Conservation (phyloP, 2,113 vertebrate species). For the Sinocyclocheilus anophthalmus region DNA sequence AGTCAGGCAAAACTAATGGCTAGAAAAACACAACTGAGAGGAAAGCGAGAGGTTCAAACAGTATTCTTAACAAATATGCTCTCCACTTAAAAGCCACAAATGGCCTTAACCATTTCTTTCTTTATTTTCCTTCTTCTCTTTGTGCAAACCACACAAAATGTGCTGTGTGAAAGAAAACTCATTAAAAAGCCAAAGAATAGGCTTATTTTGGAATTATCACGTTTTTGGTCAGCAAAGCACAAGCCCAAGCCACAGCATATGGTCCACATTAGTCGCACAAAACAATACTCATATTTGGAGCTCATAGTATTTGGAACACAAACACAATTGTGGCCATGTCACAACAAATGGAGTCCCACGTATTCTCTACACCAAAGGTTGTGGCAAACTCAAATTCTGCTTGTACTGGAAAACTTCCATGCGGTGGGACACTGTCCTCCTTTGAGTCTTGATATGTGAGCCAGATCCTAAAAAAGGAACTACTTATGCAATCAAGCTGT, state of each 20-base stretch:
- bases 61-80: neutral
- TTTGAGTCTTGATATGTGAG: neutral
- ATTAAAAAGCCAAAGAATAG: conserved; percentile 13
- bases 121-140: conserved; percentile 17
- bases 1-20: conserved; percentile 9
- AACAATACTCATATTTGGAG: conserved; percentile 14
- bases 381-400: neutral
- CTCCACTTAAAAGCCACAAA: conserved; percentile 14
- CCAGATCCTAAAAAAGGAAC: conserved; percentile 8
- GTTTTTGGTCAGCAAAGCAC: conserved; percentile 30
- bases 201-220: conserved; percentile 45
- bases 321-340: conserved; percentile 7
- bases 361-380: conserved; percentile 15
- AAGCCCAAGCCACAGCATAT: conserved; percentile 46
- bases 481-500: conserved; percentile 10
- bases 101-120: conserved; percentile 18
- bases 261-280: conserved; percentile 27
- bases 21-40: conserved; percentile 12
- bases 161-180: conserved; percentile 42
- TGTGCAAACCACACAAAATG: conserved; percentile 45
- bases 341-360: neutral
- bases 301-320: conserved; percentile 6
- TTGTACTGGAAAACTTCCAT: conserved; percentile 19
- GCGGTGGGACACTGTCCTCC: neutral
- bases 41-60: conserved; percentile 4